A percentile compares a stretch with the other conserved stretches of the same genome.
These are phyloP conservation scores for Polylopha cassiicola DNA, from an alignment of 2,888 invertebrate species.

Conservation along the genomic window DNA sequence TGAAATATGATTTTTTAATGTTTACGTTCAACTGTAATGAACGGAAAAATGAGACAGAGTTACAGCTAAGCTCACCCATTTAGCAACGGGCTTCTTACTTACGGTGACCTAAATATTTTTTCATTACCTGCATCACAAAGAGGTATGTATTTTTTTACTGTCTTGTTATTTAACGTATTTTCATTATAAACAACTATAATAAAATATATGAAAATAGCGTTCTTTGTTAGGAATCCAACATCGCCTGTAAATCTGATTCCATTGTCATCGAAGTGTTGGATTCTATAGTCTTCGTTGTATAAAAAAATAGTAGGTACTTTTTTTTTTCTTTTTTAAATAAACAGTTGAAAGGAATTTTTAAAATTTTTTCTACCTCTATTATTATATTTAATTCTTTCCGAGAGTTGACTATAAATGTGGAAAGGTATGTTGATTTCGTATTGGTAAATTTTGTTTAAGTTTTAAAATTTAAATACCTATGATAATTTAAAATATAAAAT, in stretches of 20 bases:
- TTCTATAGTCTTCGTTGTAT: conserved; percentile 14
- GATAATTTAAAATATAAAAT: conserved; percentile 2
- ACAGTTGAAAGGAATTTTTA: no score
- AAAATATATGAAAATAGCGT: conserved; percentile 36
- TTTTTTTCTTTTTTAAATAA: background rate
- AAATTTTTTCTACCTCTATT: no score
- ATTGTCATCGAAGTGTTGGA: conserved; percentile 7
- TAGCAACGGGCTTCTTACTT: conserved; percentile 44
- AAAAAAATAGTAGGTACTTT: background rate
- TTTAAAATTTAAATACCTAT: background rate
- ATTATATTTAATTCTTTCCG: background rate
- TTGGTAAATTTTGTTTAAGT: background rate
- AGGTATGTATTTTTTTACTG: conserved; percentile 42
- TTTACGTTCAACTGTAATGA: conserved; percentile 23
- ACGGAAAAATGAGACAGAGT: conserved; percentile 44
- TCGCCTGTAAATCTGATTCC: conserved; percentile 30
- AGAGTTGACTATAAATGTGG: no score
- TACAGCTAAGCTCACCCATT: conserved; percentile 62
- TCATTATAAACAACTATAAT: conserved; percentile 41
- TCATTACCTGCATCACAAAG: conserved; percentile 61
- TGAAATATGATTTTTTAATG: conserved; percentile 14
- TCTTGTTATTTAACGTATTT: conserved; percentile 47
- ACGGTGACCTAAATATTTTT: conserved; percentile 57
- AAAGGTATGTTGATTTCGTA: background rate
- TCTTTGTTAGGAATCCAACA: conserved; percentile 40